phyloP scores from a whole-genome alignment of 2,888 invertebrate genomes.

The Onchidella celtica region DNA sequence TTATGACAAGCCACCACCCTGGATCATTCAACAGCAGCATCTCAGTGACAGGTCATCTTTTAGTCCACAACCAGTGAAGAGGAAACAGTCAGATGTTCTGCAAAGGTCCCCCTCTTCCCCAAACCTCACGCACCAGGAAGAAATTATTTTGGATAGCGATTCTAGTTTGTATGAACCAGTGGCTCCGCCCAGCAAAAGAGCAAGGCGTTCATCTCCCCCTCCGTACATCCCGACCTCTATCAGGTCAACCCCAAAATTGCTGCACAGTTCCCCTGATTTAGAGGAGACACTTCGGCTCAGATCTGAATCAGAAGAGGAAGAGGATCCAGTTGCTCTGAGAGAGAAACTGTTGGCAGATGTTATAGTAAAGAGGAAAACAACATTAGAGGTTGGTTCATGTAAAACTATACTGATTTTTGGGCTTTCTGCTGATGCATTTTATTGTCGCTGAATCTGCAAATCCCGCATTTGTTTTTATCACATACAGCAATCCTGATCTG shows the following conservation, averaged over 20 bases:
- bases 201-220: slow-evolving; percentile 16
- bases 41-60: not conserved
- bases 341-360: slow-evolving; percentile 67
- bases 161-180: slow-evolving; percentile 29
- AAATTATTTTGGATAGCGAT: not conserved
- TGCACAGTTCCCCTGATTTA: not conserved
- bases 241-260: slow-evolving; percentile 26
- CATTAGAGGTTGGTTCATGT: slow-evolving; percentile 49
- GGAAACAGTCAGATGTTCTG: not conserved
- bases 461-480: not conserved
- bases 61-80: not conserved
- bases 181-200: not conserved
- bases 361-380: slow-evolving; percentile 59
- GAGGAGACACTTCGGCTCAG: not conserved
- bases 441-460: too few relatives aligned
- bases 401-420: not conserved
- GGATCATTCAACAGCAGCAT: not conserved
- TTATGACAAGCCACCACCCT: not conserved
- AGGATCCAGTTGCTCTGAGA: slow-evolving; percentile 64
- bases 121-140: not conserved
- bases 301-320: slow-evolving; percentile 50
- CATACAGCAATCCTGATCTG: not conserved
- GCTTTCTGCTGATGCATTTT: not conserved
- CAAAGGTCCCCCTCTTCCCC: not conserved
- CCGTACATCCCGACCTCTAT: slow-evolving; percentile 45